Base-by-base conservation (phyloP, 2,113 vertebrate genomes). In the Eulemur macaco region DNA sequence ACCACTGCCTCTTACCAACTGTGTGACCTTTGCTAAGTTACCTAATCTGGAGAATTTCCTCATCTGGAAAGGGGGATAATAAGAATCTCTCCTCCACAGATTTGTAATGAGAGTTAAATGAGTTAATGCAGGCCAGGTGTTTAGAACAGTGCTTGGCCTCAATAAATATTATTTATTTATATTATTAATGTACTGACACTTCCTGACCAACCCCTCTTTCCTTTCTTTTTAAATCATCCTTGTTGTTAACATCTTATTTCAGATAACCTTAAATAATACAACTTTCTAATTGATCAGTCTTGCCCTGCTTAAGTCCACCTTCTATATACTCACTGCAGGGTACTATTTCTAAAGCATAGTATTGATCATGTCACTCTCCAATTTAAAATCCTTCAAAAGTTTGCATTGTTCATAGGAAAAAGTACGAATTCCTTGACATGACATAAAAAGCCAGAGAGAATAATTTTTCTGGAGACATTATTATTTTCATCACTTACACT, bases 361-460 rank as follows among this genome's bases (percentile, higher is more conserved):
- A 76, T 71, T 81, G 50, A 80, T 47, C 7, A 42, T n/a, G 5
- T 94, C n/a, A 63, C 21, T 58, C 5, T 37, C 39, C n/a, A 88
- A 29, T 45, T 76, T 74, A 96, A 95, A 95, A 78, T 78, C 3
- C 42, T 91, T 84, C 50, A 95, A 54, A 85, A 81, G 8, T n/a
- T 86, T 94, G 71, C 8, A 17, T 13, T 91, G 12, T 87, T 87
- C 54, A 20, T 47, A 83, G 23, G 25, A 64, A 34, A 77, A 91
- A 94, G 29, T 42, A 25, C 50, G 3, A 54, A 69, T 80, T 90
- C 50, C 8, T 76, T 69, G 10, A 58, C 47, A 80, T 58, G 31
- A 7, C n/a, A 78, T 52, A 74, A 73, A 92, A 68, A 68, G 6
- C 52, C 64, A 89, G 1, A 84, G 11, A 94, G 42, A 93, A 88